Evolutionary conservation across 2,113 vertebrate species (phyloP).

Genomic region (Lagopus muta): DNA sequence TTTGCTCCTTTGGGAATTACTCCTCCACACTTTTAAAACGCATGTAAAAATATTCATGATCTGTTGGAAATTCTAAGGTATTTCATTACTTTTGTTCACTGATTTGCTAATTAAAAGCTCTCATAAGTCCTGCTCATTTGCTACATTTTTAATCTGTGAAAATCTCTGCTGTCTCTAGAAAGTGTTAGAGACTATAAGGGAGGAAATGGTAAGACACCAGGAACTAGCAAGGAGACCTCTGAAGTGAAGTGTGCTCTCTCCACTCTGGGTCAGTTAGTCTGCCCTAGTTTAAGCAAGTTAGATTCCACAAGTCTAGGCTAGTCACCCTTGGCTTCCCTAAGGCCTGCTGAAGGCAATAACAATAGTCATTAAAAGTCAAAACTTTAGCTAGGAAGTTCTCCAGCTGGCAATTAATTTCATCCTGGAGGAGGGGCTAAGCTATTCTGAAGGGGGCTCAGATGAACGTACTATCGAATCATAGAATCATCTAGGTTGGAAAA

Average conservation of each 20-base stretch:
- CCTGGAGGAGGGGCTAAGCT: background rate
- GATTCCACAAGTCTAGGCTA: background rate
- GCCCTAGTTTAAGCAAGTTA: conserved; percentile 4
- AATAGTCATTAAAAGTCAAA: background rate
- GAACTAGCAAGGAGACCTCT: background rate
- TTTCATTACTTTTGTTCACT: conserved; percentile 20
- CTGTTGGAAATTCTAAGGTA: background rate
- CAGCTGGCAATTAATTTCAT: background rate
- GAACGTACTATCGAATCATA: background rate
- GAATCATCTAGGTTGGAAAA: background rate
- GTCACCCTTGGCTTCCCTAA: background rate
- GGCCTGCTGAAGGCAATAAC: background rate
- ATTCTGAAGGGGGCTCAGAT: background rate
- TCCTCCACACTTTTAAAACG: background rate
- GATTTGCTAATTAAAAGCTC: background rate
- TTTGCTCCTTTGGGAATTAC: conserved; percentile 11
- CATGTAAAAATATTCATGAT: conserved; percentile 1
- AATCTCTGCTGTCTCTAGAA: background rate
- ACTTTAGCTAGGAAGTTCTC: background rate
- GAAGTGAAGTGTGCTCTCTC: background rate
- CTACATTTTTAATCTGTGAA: conserved; percentile 21
- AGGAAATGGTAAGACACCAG: background rate
- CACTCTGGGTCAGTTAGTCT: background rate
- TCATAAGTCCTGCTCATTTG: background rate
- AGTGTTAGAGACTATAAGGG: background rate